These are phyloP conservation scores for Dendrophyllia cribrosa DNA, from an alignment of 64 coral and sea anemone genomes.

Conservation along the genomic window DNA sequence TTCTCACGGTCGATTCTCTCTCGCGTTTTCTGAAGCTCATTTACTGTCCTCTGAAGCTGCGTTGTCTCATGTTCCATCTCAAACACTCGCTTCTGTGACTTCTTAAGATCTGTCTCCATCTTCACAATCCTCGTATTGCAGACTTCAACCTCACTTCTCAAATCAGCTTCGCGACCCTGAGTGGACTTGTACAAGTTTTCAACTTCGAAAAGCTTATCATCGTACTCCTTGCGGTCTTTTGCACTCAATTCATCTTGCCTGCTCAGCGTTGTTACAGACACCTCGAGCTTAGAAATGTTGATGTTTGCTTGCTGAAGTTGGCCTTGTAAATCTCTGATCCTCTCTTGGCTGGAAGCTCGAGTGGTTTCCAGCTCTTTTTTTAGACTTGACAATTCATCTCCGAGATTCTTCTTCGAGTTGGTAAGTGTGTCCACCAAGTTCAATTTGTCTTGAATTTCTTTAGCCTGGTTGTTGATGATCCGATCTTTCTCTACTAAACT, in stretches of 20 bases:
- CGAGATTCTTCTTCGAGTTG: conserved; percentile 72
- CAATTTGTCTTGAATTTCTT: conserved; percentile 93
- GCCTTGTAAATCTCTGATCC: conserved; percentile 84
- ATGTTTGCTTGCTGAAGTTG: conserved; percentile 73
- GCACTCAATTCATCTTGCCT: conserved; percentile 55
- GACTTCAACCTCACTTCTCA: conserved; percentile 83
- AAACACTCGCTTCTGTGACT: conserved; percentile 89
- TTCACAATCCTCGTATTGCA: conserved; percentile 67
- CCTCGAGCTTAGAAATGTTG: conserved; percentile 79
- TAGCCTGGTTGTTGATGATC: conserved; percentile 51
- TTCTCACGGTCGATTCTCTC: conserved; percentile 77
- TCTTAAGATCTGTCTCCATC: conserved; percentile 88
- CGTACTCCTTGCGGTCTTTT: conserved; percentile 73
- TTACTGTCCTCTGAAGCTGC: conserved; percentile 73
- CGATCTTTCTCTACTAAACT: conserved; percentile 81
- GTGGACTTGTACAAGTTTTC: conserved; percentile 79
- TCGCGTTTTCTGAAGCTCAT: conserved; percentile 74
- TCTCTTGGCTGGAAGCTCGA: conserved; percentile 82
- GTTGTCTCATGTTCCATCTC: conserved; percentile 82
- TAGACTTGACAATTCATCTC: conserved; percentile 70
- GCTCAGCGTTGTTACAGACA: conserved; percentile 66
- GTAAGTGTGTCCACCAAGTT: conserved; percentile 81
- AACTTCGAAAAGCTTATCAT: conserved; percentile 73
- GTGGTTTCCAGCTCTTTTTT: conserved; percentile 89
- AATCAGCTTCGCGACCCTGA: conserved; percentile 83